These are phyloP conservation scores for Drosophila sp. DNA, from an alignment of 1,140 invertebrate genomes.

Conservation along the genomic window DNA sequence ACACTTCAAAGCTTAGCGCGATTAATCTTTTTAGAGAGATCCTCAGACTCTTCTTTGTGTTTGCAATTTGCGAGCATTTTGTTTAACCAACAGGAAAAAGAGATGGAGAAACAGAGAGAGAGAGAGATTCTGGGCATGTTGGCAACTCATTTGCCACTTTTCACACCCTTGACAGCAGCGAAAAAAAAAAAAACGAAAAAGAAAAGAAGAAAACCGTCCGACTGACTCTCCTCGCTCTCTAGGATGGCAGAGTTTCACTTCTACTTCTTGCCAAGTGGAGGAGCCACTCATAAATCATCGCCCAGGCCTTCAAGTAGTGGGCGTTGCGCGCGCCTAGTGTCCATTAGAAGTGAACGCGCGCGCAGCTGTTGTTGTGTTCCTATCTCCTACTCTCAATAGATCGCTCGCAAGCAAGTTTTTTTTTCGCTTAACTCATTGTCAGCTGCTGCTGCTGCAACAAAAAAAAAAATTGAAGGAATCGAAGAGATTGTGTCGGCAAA, in stretches of 20 bases:
- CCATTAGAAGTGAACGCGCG: slow-evolving; percentile 72
- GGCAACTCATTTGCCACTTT: slow-evolving; percentile 61
- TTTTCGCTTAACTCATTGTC: slow-evolving; percentile 63
- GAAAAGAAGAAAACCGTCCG: neutral
- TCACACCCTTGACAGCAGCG: slow-evolving; percentile 46
- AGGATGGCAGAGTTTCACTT: slow-evolving; percentile 19
- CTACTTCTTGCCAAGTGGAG: slow-evolving; percentile 42
- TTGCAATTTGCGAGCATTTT: slow-evolving; percentile 68
- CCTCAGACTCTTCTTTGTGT: slow-evolving; percentile 30
- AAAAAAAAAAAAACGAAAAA: neutral
- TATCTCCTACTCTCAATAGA: neutral
- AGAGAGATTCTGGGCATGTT: slow-evolving; percentile 43
- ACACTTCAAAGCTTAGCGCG: slow-evolving; percentile 63
- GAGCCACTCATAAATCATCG: slow-evolving; percentile 74
- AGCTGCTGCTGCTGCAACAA: slow-evolving; percentile 63
- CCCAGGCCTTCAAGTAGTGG: slow-evolving; percentile 53
- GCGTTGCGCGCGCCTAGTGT: slow-evolving; percentile 59
- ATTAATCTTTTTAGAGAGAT: slow-evolving; percentile 61
- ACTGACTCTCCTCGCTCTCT: neutral
- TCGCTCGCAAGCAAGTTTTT: slow-evolving; percentile 10
- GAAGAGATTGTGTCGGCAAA: slow-evolving; percentile 39
- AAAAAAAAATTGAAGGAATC: slow-evolving; percentile 52
- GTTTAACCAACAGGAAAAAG: slow-evolving; percentile 25
- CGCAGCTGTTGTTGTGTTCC: slow-evolving; percentile 51
- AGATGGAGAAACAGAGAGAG: neutral